phyloP scores from a whole-genome alignment of 2,113 vertebrate genomes.

The Seriola rivoliana region DNA sequence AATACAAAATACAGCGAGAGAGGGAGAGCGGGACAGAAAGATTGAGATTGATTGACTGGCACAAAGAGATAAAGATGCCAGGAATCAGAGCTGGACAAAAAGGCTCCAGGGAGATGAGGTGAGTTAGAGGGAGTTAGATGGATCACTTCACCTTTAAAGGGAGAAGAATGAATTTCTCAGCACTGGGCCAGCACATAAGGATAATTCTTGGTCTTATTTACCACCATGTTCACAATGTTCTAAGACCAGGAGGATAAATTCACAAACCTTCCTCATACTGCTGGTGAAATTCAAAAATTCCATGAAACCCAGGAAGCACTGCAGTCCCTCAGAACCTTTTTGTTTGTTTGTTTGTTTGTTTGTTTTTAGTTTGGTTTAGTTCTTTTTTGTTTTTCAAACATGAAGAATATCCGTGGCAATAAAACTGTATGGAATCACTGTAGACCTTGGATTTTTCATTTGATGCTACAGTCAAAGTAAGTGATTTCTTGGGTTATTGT shows the following conservation, averaged over 20 bases:
- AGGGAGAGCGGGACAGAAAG: neutral
- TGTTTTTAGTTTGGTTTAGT: neutral
- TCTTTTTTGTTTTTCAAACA: neutral
- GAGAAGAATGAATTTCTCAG: constrained; percentile 6
- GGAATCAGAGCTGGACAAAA: constrained; percentile 42
- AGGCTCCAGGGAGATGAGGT: constrained; percentile 24
- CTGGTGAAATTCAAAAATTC: neutral
- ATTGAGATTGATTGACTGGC: constrained; percentile 54
- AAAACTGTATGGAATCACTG: neutral
- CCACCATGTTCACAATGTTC: neutral
- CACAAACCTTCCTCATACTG: constrained; percentile 1
- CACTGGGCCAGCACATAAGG: neutral
- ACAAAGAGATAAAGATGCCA: constrained; percentile 30
- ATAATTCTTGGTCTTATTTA: constrained; percentile 22
- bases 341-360: neutral
- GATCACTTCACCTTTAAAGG: constrained; percentile 34
- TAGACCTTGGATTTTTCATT: neutral
- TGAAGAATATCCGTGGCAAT: neutral
- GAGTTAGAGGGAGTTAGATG: constrained; percentile 17
- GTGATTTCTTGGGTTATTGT: neutral
- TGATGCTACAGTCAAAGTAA: neutral
- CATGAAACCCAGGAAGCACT: neutral
- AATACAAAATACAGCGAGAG: constrained; percentile 46
- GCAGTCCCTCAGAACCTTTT: neutral
- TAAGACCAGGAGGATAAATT: neutral